These are phyloP conservation scores for Aptenodytes forsteri DNA, from an alignment of 2,113 vertebrate genomes.

Conservation along the genomic window DNA sequence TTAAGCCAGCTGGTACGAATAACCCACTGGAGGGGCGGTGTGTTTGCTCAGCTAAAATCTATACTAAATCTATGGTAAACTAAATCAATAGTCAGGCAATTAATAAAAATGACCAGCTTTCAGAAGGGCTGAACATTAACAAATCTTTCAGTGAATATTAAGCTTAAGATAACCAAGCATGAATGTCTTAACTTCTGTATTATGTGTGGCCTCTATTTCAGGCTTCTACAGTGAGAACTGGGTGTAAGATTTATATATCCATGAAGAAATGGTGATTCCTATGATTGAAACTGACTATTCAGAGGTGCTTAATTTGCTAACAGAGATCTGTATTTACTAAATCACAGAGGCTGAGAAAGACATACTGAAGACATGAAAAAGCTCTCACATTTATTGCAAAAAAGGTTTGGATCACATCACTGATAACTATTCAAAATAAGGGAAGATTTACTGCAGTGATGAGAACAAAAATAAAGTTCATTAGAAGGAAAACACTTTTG, in stretches of 20 bases:
- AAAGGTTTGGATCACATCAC: neutral
- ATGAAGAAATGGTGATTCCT: neutral
- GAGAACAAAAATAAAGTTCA: neutral
- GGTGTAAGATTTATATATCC: neutral
- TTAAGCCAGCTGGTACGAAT: neutral
- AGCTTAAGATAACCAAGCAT: neutral
- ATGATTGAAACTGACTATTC: neutral
- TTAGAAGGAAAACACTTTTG: neutral
- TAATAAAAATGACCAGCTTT: neutral
- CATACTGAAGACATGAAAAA: neutral
- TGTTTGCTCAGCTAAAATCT: neutral
- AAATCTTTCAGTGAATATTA: neutral
- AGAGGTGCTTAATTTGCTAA: neutral
- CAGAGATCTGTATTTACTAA: neutral
- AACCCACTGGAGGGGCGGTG: accelerated
- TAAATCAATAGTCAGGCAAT: neutral
- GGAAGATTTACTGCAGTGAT: neutral
- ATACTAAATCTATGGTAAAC: neutral
- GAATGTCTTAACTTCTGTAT: neutral
- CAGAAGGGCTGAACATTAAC: neutral
- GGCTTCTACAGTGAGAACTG: neutral
- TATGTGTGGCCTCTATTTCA: neutral
- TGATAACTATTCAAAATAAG: neutral
- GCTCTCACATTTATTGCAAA: neutral
- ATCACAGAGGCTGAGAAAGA: neutral